Base-by-base conservation (phyloP, 2,113 vertebrate species). In the Scatophagus argus region DNA sequence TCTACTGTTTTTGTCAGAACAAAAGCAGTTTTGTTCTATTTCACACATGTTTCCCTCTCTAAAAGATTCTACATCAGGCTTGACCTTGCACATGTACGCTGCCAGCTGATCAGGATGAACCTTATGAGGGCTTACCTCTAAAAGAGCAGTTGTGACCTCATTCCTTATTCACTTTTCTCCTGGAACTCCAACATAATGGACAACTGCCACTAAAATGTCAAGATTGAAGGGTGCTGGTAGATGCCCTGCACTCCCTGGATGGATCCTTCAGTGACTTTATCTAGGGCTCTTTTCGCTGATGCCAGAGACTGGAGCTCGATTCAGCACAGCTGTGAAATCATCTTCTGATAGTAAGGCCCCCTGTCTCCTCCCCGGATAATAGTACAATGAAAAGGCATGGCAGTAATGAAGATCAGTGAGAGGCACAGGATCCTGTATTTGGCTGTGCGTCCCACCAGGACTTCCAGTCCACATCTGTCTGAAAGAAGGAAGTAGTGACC, bases 251-350 rank as follows among this genome's bases (percentile, higher is more conserved):
- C 67, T 85, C 43, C 54, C 43, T 66, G 47, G 49, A 82, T 61
- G 71, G 60, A 84, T 63, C 63, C 13, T 77, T 83, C 23, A 44
- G 79, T 63, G 69, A 71, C 55, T 87, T 88, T 34, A 81, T 83
- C 66, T 74, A 60, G 10, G 32, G 58, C 54, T 67, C 46, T 51
- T 62, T 17, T 83, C 63, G 58, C 9, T 60, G 36, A 27, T 75
- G 69, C 82, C 67, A 66, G 23, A 82, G 44, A 49, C 60, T 56
- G 14, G 38, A 70, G 78, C 61, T 59, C 43, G 67, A 71, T 59
- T 73, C 63, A 55, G 36, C 66, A 68, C 41, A 65, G 69, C 63
- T 84, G 70, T 74, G 51, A 65, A 71, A 72, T 69, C 77, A 77
- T 81, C 39, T 67, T 47, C 25, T 76, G 34, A 74, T 27, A 74